Percentiles rank a stretch among this genome's conserved stretches.
These are phyloP conservation scores for Eonycteris spelaea DNA, from an alignment of 2,113 vertebrate species.

Conservation along the genomic window DNA sequence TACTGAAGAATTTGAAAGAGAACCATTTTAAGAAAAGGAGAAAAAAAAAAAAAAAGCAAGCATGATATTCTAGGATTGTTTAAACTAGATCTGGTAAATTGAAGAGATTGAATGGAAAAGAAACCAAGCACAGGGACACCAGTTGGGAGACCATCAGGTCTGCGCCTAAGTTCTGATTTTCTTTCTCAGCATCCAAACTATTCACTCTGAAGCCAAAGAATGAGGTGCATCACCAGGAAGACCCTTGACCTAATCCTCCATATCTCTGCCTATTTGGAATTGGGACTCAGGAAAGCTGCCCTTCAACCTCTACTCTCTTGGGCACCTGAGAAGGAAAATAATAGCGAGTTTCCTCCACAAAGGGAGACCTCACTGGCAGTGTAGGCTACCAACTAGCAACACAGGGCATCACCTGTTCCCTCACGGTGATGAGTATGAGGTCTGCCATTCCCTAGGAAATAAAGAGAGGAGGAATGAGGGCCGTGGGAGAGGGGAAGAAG, in stretches of 20 bases:
- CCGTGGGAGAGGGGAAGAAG: background rate
- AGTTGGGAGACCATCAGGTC: background rate
- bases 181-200: background rate
- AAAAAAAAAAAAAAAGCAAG: background rate
- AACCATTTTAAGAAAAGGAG: background rate
- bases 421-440: background rate
- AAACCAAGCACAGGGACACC: background rate
- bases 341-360: background rate
- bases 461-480: background rate
- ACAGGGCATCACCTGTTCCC: background rate
- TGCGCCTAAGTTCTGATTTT: background rate
- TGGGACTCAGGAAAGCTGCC: background rate
- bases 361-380: background rate
- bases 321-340: background rate
- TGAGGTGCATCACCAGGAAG: background rate
- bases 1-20: slow-evolving; percentile 13
- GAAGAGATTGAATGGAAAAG: background rate
- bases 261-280: background rate
- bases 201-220: background rate
- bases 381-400: background rate
- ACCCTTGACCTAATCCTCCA: background rate
- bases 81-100: background rate
- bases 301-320: background rate
- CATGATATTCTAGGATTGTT: background rate
- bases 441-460: background rate